These are phyloP conservation scores for Halcyon leucocephala DNA, from an alignment of 2,797 vertebrate species.

Conservation along the genomic window DNA sequence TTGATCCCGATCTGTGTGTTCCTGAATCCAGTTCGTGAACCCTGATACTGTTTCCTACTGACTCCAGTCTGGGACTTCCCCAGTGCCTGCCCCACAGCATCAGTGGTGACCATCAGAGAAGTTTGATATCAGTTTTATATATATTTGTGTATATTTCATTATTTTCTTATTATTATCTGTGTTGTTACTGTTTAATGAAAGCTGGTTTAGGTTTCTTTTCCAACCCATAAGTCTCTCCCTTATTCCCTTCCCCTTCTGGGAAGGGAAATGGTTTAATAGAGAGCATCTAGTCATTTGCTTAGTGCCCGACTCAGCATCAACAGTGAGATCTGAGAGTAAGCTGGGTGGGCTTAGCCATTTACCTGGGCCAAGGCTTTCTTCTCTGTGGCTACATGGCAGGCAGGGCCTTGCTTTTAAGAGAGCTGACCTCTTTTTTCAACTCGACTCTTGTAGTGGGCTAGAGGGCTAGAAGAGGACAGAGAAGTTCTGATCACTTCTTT, in stretches of 20 bases:
- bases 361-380: not conserved
- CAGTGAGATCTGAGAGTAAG: not conserved
- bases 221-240: not conserved
- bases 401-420: not conserved
- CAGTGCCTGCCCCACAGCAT: not conserved
- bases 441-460: too few relatives aligned
- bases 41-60: not conserved
- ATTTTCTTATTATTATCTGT: too few relatives aligned
- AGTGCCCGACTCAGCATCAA: not conserved
- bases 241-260: not conserved
- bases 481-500: not conserved
- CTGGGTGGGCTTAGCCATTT: not conserved
- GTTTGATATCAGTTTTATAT: not conserved
- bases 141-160: not conserved
- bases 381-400: rapidly evolving
- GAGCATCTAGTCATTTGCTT: not conserved
- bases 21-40: not conserved
- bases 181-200: too few relatives aligned
- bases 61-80: not conserved
- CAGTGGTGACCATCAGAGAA: not conserved
- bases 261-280: not conserved
- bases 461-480: not conserved
- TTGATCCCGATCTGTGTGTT: not conserved
- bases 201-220: too few relatives aligned
- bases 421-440: rapidly evolving